Evolutionary conservation across 1,140 invertebrate genomes (phyloP), one percentile per base, ranked within the genome.

Genomic region (Penaeus indicus): DNA sequence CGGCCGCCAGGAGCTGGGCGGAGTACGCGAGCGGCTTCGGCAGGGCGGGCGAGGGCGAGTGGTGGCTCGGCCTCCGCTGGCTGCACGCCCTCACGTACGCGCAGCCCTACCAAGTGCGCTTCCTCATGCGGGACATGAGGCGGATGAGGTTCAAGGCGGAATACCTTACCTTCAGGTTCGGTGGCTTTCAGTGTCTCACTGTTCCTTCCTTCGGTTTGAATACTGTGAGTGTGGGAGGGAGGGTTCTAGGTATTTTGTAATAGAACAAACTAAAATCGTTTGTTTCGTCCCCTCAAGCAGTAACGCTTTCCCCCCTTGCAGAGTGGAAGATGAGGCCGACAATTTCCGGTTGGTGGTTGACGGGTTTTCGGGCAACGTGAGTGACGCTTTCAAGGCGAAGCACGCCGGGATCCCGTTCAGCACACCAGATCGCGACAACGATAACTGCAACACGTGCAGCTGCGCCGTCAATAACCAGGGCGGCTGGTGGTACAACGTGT

Each of bases 341-440:
- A 32, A 67, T 7, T 86, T 64, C 78, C 54, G 77, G 19, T 63
- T 86, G 18, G 25, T 80, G 10, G 32, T 77, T 25, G 78, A 77
- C 77, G 85, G 85, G n/a, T 86, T 86, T 80, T 54, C 75, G n/a
- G 85, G 85, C 13, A 86, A 86, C 77, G 77, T 86, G 22, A 64
- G 64, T 32, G 85, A 86, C 85, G 85, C 85, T 25, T 64, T 86
- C 13, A 64, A 27, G 21, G n/a, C 61, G 27, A 80, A 67, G 62
- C 85, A 86, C 85, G 60, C 79, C 77, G 85, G 85, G 2, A 11
- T 27, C 25, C 61, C 85, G 77, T 86, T 86, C 77, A 80, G 54
- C 38, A 86, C 85, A 3, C 61, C 60, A n/a, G 85, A 86, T 63
- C 25, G 21, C 10, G 85, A 86, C 60, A 54, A 78, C 32, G 85